phyloP scores from a whole-genome alignment of 2,888 invertebrate species.

The Chrysina gloriosa region DNA sequence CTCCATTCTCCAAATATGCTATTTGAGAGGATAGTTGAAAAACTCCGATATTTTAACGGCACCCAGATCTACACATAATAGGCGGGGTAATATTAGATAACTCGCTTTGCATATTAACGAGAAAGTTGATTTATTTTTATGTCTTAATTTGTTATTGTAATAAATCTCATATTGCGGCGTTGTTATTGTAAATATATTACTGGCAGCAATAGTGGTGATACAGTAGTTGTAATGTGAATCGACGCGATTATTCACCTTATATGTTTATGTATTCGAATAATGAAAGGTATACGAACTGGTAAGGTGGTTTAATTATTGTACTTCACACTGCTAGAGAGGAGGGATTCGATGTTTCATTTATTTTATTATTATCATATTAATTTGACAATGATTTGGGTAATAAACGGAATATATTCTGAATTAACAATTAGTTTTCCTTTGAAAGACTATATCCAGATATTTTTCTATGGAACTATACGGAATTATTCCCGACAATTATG shows the following conservation, averaged over 20 bases:
- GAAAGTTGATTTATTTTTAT: conserved; percentile 35
- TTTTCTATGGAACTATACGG: too few relatives aligned
- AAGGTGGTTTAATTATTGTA: too few relatives aligned
- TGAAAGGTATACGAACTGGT: not conserved
- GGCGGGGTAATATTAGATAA: conserved; percentile 33
- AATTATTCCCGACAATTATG: too few relatives aligned
- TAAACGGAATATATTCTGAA: too few relatives aligned
- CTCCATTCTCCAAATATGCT: conserved; percentile 20
- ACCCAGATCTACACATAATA: conserved; percentile 17
- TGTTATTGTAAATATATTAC: conserved; percentile 6
- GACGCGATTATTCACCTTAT: not conserved
- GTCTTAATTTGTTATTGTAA: conserved; percentile 34
- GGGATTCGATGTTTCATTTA: too few relatives aligned
- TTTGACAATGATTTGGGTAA: too few relatives aligned
- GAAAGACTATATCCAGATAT: too few relatives aligned
- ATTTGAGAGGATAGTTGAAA: conserved; percentile 12
- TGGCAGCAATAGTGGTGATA: not conserved
- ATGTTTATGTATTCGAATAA: not conserved
- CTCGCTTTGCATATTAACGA: conserved; percentile 34
- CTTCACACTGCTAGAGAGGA: too few relatives aligned
- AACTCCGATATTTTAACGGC: conserved; percentile 25
- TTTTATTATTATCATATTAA: too few relatives aligned
- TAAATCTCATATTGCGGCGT: conserved; percentile 15
- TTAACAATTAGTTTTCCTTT: too few relatives aligned
- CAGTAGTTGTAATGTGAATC: not conserved